Evolutionary conservation across 2,888 invertebrate genomes (phyloP), one percentile per base, ranked within the genome.

Genomic region (Atrina japonica): DNA sequence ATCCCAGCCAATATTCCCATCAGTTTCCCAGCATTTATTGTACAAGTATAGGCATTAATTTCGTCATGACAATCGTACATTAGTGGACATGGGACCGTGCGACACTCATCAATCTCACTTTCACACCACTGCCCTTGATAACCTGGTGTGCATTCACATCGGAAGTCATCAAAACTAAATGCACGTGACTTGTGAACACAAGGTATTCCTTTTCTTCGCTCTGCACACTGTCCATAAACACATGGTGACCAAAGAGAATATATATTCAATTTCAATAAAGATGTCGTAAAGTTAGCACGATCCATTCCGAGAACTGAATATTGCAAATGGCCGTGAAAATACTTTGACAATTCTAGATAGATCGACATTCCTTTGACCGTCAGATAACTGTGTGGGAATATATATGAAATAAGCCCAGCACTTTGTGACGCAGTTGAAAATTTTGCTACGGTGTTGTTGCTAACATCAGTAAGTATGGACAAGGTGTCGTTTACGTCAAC

Each of bases 91-190:
- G 78, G 77, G 0, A 59, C 61, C 3, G 56, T 27, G 2, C 61
- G 25, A 61, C 78, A 79, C 63, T 81, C 81, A 49, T 81, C 67
- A 7, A 71, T 77, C 16, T 81, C 77, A 3, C 49, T 75, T 47
- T 81, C 63, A 47, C 81, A 81, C 76, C 76, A 79, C 18, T 70
- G 43, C 2, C 70, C 80, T 14, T 68, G 53, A 45, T 80, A 82
- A 0, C 82, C 82, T 9, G 47, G 45, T n/a, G 58, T n/a, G 70
- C 82, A 82, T 0, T 65, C 30, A 55, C 82, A 82, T 1, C 16
- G 25, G 50, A 66, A 80, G 0, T 50, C 29, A n/a, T 68, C 63
- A 52, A 79, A 82, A 9, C 73, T 76, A 5, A 9, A 18, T 0
- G 80, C 64, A 29, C 82, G 66, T 1, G 27, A 49, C 2, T 52